Conservation (phyloP, 2,888 invertebrate genomes). For the Ferrisia virgata region DNA sequence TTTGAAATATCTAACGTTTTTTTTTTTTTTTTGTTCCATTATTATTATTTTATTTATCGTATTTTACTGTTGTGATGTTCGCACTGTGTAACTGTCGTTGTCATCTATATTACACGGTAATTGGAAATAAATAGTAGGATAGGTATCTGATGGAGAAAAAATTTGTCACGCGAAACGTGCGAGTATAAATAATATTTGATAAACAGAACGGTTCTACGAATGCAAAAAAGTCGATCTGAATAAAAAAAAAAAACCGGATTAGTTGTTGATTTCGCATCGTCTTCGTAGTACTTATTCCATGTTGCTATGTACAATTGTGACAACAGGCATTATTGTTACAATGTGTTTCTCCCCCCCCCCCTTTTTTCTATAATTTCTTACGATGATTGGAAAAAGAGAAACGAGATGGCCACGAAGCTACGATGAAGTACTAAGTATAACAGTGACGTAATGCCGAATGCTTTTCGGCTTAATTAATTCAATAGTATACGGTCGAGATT, state of each 20-base stretch:
- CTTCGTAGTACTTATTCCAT: no score
- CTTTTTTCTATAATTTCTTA: no score
- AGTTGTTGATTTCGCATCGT: no score
- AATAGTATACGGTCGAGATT: no score
- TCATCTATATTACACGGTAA: background rate
- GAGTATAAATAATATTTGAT: background rate
- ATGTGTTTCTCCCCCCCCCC: no score
- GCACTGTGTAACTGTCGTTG: background rate
- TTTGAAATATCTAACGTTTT: background rate
- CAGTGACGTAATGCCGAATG: background rate
- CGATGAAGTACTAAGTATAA: background rate
- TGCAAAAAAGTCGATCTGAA: background rate
- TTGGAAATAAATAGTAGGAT: background rate
- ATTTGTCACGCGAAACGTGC: background rate
- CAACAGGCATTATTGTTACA: no score
- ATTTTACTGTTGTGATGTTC: background rate
- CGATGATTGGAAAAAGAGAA: no score
- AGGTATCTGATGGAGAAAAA: background rate
- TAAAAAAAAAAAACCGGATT: no score
- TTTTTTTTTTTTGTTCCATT: background rate
- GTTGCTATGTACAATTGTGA: no score
- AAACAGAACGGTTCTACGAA: background rate
- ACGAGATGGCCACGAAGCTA: background rate
- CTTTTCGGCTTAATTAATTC: background rate
- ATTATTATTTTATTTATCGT: background rate